A percentile compares a stretch with the other conserved stretches of the same genome.
Evolutionary conservation across 2,797 vertebrate species (phyloP).

Genomic region (Pristis pectinata): DNA sequence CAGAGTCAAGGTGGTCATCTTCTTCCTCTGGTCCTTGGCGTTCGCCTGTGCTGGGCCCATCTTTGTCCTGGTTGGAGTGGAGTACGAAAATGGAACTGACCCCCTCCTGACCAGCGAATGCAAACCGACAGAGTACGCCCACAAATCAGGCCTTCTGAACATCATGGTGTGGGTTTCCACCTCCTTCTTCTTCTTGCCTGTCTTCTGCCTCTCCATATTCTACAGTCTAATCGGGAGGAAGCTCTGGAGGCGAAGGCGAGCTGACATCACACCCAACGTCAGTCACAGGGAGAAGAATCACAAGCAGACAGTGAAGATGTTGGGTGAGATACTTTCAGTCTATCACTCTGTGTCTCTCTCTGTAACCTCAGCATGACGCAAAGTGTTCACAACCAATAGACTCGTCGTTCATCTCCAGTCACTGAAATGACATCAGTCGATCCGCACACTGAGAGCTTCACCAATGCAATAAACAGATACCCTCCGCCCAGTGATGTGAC

Average conservation of each 20-base stretch:
- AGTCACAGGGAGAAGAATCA: conserved; percentile 82
- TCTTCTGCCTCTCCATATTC: conserved; percentile 89
- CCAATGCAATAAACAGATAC: not conserved
- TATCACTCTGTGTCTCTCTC: not conserved
- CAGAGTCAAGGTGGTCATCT: conserved; percentile 79
- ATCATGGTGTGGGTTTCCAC: conserved; percentile 96
- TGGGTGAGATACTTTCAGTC: conserved; percentile 63
- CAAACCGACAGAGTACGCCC: conserved; percentile 83
- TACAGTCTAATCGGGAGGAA: conserved; percentile 93
- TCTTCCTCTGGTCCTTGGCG: conserved; percentile 81
- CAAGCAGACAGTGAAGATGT: conserved; percentile 92
- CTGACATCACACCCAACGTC: conserved; percentile 67
- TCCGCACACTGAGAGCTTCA: not conserved
- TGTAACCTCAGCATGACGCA: no score
- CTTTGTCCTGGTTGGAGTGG: conserved; percentile 88
- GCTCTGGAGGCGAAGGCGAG: conserved; percentile 78
- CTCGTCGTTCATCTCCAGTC: not conserved
- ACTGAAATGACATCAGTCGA: not conserved
- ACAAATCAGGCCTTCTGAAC: conserved; percentile 83
- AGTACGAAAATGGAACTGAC: conserved; percentile 70
- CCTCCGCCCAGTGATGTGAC: not conserved
- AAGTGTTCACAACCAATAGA: not conserved
- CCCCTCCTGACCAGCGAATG: conserved; percentile 81
- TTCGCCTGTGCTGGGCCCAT: conserved; percentile 87
- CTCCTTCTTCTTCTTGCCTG: conserved; percentile 89